These are phyloP conservation scores for Lutraria lutraria DNA, from an alignment of 2,888 invertebrate species.

Conservation along the genomic window DNA sequence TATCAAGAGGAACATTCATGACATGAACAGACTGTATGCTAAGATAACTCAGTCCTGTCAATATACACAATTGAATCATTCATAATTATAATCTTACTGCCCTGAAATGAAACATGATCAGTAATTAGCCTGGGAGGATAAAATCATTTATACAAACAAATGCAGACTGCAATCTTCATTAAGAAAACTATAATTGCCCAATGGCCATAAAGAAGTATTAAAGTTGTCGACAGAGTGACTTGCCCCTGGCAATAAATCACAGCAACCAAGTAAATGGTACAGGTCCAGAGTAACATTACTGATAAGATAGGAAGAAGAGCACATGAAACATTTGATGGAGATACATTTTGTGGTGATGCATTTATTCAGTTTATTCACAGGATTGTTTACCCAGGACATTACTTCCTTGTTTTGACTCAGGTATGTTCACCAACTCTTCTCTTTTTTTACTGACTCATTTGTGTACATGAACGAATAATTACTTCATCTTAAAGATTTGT, in stretches of 20 bases:
- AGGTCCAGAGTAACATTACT: neutral
- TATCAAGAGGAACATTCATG: too few relatives aligned
- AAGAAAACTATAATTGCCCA: conserved; percentile 13
- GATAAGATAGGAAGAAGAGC: neutral
- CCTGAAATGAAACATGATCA: neutral
- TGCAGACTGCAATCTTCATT: conserved; percentile 26
- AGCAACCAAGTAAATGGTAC: neutral
- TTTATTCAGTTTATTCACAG: neutral
- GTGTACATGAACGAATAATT: neutral
- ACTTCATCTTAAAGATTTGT: too few relatives aligned
- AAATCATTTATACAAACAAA: neutral
- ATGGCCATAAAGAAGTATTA: neutral
- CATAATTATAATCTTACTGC: neutral
- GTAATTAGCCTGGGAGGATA: conserved; percentile 21
- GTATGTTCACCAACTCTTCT: neutral
- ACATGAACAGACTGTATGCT: too few relatives aligned
- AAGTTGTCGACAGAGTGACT: conserved; percentile 40
- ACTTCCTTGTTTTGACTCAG: neutral
- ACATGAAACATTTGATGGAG: conserved; percentile 8
- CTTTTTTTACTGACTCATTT: neutral
- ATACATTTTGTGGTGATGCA: neutral
- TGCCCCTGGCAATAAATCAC: conserved; percentile 43
- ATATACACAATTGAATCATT: neutral
- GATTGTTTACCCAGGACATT: neutral
- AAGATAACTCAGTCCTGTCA: neutral